Evolutionary conservation across 2,888 invertebrate species (phyloP).

Genomic region (Heliconius sara): DNA sequence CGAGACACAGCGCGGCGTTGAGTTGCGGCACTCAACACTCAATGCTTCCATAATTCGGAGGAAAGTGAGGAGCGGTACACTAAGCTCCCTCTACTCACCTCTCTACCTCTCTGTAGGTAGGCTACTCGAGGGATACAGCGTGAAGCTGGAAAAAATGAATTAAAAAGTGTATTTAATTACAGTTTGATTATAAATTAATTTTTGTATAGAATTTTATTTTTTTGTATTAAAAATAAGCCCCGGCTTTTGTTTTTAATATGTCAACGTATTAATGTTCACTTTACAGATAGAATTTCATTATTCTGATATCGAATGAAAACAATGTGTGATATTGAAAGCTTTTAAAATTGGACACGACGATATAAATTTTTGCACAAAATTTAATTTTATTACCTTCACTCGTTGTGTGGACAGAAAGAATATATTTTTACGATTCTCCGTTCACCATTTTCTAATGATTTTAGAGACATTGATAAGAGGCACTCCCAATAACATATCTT

Average conservation of each 20-base stretch:
- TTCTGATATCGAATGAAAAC: conserved; percentile 11
- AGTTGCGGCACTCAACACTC: no score
- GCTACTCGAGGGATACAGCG: no score
- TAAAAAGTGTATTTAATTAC: neutral
- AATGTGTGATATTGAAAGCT: conserved; percentile 19
- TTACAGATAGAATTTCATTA: conserved; percentile 21
- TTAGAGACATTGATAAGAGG: no score
- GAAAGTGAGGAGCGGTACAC: no score
- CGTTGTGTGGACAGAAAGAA: neutral
- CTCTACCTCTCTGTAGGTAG: no score
- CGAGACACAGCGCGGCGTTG: no score
- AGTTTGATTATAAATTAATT: neutral
- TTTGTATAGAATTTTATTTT: neutral
- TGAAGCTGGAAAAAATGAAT: neutral
- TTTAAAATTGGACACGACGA: neutral
- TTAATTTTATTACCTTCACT: neutral
- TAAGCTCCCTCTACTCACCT: no score
- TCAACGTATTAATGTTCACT: conserved; percentile 7
- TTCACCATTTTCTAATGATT: neutral
- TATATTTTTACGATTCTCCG: neutral
- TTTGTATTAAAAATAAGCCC: neutral
- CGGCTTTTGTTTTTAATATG: conserved; percentile 8
- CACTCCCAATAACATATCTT: neutral
- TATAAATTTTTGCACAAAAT: neutral
- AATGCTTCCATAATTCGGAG: no score